These are phyloP conservation scores for Zaprionus camerounensis DNA, from an alignment of 1,140 invertebrate genomes.

Conservation along the genomic window DNA sequence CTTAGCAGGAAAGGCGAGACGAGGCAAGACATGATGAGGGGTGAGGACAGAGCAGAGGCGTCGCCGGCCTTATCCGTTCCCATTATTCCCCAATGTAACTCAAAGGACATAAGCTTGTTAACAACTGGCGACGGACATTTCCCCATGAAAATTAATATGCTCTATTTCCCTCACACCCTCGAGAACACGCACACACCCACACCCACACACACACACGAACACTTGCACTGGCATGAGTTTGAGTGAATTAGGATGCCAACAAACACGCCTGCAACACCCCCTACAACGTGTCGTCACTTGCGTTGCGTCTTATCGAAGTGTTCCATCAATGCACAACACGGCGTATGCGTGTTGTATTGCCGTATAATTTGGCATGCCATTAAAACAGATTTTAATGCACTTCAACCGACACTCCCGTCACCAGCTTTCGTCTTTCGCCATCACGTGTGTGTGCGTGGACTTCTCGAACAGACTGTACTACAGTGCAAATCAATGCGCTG, in stretches of 20 bases:
- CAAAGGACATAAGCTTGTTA: slow-evolving; percentile 37
- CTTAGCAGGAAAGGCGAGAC: slow-evolving; percentile 19
- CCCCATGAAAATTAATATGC: slow-evolving; percentile 36
- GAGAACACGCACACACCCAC: neutral
- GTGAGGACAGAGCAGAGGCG: neutral
- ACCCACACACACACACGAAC: slow-evolving; percentile 32
- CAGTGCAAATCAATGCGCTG: slow-evolving; percentile 54
- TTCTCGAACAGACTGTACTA: neutral
- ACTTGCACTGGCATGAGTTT: slow-evolving; percentile 17
- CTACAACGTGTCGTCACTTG: neutral
- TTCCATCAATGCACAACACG: slow-evolving; percentile 54
- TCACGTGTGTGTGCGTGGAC: neutral
- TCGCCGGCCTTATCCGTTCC: neutral
- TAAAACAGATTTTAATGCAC: slow-evolving; percentile 59
- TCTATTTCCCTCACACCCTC: slow-evolving; percentile 24
- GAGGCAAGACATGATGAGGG: neutral
- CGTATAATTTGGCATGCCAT: slow-evolving; percentile 61
- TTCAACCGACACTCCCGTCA: neutral
- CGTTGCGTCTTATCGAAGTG: slow-evolving; percentile 44
- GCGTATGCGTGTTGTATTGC: slow-evolving; percentile 53
- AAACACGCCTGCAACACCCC: slow-evolving; percentile 3
- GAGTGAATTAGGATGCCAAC: slow-evolving; percentile 49
- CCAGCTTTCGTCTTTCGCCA: slow-evolving; percentile 35
- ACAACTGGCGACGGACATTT: slow-evolving; percentile 27
- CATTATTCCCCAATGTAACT: slow-evolving; percentile 8